Base-by-base conservation (phyloP, 2,797 vertebrate genomes). In the Thripadectes ignobilis region DNA sequence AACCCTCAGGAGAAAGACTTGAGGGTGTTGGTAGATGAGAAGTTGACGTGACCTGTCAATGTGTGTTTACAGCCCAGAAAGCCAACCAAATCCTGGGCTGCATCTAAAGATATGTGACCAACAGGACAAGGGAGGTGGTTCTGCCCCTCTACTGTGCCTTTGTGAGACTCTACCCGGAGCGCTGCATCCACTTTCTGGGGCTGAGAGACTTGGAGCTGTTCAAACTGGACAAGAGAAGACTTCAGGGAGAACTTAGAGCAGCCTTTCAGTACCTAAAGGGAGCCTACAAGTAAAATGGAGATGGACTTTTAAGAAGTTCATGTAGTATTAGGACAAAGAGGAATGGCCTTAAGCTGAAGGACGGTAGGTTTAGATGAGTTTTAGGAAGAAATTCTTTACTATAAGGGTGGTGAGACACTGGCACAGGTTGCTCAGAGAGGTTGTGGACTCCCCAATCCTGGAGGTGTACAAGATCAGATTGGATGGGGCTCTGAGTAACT, bases 81-180 rank as follows among this genome's bases (percentile, higher is more conserved):
- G 11, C n/a, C 29, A 65, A 11, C 17, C 0, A 0, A 3, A 21
- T 43, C 17, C n/a, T 34, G 58, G 51, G 58, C n/a, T 77, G 24
- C 24, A 58, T 39, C 29, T 17, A 58, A 77, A 34, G 16, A 38
- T 73, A 51, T n/a, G 38, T 30, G 38, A 30, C 20, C 12, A 39
- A 11, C 9, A 19, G 58, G 65, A 52, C 23, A 34, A 72, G 12
- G 7, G 18, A 71, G 38, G 10, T 23, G 24, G 5, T 46, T 22
- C 51, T 65, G 24, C 4, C 26, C 12, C 18, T 34, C 29, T 65
- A 7, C 10, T 58, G 5, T 14, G 24, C 34, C 15, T 39, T 69
- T 57, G 29, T 57, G 51, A 58, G 12, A 71, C 8, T 30, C 17
- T 21, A 19, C 5, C 17, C 14, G 23, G 27, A 76, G 54, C 43